Percentiles rank a stretch among this genome's conserved stretches.
phyloP scores from a whole-genome alignment of 2,113 vertebrate genomes.

The Stigmatopora nigra region DNA sequence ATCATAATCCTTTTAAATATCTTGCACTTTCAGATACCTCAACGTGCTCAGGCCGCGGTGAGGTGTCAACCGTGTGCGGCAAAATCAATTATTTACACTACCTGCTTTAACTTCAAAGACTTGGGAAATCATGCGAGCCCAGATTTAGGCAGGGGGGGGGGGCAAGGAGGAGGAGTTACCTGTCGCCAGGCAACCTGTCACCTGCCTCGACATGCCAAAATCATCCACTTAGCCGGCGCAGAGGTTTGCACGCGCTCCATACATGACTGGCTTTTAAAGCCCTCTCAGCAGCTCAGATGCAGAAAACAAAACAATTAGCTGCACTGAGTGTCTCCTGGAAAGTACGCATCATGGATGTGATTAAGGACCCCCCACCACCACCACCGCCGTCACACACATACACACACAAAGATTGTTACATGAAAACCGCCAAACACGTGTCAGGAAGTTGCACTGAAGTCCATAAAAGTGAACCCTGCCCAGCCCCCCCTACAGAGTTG shows the following conservation, averaged over 20 bases:
- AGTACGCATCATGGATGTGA: constrained; percentile 8
- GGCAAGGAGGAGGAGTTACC: constrained; percentile 26
- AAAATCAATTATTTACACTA: constrained; percentile 70
- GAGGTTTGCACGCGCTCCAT: constrained; percentile 23
- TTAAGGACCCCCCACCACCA: neutral
- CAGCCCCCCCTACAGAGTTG: constrained; percentile 21
- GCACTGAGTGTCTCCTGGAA: constrained; percentile 19
- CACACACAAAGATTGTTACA: constrained; percentile 7
- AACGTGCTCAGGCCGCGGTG: constrained; percentile 50
- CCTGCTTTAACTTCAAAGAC: constrained; percentile 65
- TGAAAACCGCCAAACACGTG: constrained; percentile 8
- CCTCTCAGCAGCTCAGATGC: constrained; percentile 19
- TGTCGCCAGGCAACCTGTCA: constrained; percentile 63
- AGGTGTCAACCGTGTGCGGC: constrained; percentile 56
- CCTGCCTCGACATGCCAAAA: constrained; percentile 60
- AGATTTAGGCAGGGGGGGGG: constrained; percentile 35
- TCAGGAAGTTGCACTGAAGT: constrained; percentile 55
- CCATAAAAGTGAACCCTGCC: constrained; percentile 43
- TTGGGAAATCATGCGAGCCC: constrained; percentile 58
- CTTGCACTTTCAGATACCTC: constrained; percentile 55
- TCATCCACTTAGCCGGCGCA: constrained; percentile 39
- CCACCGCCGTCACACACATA: too few relatives aligned
- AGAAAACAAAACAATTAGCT: constrained; percentile 40
- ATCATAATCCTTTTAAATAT: constrained; percentile 53
- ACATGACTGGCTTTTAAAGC: constrained; percentile 32